phyloP scores from a whole-genome alignment of 2,888 invertebrate genomes.

The Pachymerium ferrugineum region DNA sequence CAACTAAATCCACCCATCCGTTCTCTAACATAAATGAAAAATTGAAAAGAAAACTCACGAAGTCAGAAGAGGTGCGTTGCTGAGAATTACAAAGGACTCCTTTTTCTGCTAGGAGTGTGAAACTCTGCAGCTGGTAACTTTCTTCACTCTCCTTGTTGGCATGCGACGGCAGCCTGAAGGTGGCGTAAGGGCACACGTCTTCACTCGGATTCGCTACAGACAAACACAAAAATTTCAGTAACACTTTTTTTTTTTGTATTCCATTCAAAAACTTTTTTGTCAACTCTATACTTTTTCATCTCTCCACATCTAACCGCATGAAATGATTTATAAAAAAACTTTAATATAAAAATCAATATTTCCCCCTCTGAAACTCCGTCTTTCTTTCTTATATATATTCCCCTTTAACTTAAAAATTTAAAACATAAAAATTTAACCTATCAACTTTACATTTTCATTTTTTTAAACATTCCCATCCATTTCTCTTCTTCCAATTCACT shows the following conservation, averaged over 20 bases:
- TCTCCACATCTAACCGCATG: no score
- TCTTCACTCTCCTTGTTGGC: background rate
- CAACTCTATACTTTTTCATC: background rate
- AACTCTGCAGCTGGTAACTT: constrained; percentile 27
- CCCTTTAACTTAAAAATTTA: background rate
- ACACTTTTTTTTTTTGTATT: background rate
- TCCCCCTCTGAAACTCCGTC: no score
- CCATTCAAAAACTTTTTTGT: background rate
- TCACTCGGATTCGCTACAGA: constrained; percentile 15
- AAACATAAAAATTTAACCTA: background rate
- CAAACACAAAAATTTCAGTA: background rate
- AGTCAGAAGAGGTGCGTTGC: constrained; percentile 25
- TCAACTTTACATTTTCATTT: background rate
- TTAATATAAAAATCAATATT: no score
- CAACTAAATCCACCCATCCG: no score
- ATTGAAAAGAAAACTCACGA: constrained; percentile 27
- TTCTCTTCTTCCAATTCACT: background rate
- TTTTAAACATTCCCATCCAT: background rate
- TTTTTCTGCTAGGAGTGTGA: constrained; percentile 22
- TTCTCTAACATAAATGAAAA: background rate
- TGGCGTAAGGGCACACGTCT: constrained; percentile 29
- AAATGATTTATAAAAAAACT: no score
- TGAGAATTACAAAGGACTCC: constrained; percentile 1
- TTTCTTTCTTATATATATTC: no score
- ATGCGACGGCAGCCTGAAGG: constrained; percentile 6